Evolutionary conservation across 1,140 invertebrate genomes (phyloP).

Genomic region (Monochamus saltuarius): DNA sequence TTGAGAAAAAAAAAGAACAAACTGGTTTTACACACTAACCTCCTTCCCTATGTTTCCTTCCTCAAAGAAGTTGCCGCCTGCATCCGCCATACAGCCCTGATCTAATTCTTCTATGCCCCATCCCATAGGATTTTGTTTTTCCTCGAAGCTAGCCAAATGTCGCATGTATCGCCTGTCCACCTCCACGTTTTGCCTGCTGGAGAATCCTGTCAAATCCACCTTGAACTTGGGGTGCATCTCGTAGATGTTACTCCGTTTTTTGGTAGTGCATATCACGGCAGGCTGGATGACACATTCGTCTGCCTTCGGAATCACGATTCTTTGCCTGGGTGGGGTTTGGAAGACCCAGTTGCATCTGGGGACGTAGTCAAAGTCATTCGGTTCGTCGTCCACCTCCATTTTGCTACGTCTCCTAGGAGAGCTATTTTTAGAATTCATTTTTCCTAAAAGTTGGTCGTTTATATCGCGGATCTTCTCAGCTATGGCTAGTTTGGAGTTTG

Average conservation of each 20-base stretch:
- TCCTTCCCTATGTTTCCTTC: not conserved
- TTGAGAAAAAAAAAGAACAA: not conserved
- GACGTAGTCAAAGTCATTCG: slow-evolving; percentile 15
- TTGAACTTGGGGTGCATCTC: slow-evolving; percentile 16
- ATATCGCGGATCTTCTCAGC: no score
- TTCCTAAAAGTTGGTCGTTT: no score
- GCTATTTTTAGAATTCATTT: no score
- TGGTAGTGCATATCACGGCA: slow-evolving; percentile 10
- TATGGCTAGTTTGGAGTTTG: no score
- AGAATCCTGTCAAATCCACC: not conserved
- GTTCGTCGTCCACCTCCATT: slow-evolving; percentile 15
- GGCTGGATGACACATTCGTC: slow-evolving; percentile 17
- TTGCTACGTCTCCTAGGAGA: no score
- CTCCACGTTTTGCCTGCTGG: not conserved
- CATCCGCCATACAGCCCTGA: not conserved
- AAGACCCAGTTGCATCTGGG: slow-evolving; percentile 27
- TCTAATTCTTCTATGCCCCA: not conserved
- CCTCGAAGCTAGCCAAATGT: not conserved
- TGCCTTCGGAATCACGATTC: slow-evolving; percentile 2
- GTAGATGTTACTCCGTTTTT: slow-evolving; percentile 10
- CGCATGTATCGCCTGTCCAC: not conserved
- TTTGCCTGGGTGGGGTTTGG: slow-evolving; percentile 24
- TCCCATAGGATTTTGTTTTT: not conserved
- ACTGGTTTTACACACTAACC: no score
- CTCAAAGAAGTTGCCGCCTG: not conserved